phyloP scores from a whole-genome alignment of 2,888 invertebrate species.

The Uloborus plumipes region DNA sequence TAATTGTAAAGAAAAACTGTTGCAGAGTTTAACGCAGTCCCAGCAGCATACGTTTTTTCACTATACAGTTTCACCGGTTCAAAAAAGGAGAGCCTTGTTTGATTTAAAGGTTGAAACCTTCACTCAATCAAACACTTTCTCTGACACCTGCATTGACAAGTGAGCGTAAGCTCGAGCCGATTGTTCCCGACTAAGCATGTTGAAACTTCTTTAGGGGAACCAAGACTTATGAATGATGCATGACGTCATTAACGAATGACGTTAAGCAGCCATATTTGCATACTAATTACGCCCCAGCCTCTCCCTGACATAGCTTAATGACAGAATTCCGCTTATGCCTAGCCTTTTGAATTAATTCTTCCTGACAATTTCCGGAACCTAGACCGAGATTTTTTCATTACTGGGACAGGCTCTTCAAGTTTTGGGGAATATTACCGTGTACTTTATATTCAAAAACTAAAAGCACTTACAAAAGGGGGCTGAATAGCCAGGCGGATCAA shows the following conservation, averaged over 20 bases:
- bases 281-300: constrained; percentile 63
- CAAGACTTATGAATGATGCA: constrained; percentile 64
- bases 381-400: constrained; percentile 35
- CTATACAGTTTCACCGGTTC: too few relatives aligned
- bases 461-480: constrained; percentile 55
- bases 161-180: constrained; percentile 28
- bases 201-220: constrained; percentile 52
- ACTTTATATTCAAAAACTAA: constrained; percentile 64
- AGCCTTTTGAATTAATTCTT: constrained; percentile 64
- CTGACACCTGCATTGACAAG: constrained; percentile 45
- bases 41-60: too few relatives aligned
- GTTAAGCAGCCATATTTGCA: constrained; percentile 64
- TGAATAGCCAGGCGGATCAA: constrained; percentile 61
- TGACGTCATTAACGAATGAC: constrained; percentile 64
- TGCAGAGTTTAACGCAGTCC: too few relatives aligned
- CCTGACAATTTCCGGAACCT: constrained; percentile 63
- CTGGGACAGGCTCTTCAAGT: constrained; percentile 55
- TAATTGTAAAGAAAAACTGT: too few relatives aligned
- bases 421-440: constrained; percentile 53
- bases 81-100: background rate
- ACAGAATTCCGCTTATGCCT: constrained; percentile 63
- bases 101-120: constrained; percentile 22
- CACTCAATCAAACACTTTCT: constrained; percentile 29
- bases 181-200: constrained; percentile 34
- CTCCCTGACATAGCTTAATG: constrained; percentile 64